Conservation (phyloP, 2,113 vertebrate species). For the Laterallus jamaicensis region DNA sequence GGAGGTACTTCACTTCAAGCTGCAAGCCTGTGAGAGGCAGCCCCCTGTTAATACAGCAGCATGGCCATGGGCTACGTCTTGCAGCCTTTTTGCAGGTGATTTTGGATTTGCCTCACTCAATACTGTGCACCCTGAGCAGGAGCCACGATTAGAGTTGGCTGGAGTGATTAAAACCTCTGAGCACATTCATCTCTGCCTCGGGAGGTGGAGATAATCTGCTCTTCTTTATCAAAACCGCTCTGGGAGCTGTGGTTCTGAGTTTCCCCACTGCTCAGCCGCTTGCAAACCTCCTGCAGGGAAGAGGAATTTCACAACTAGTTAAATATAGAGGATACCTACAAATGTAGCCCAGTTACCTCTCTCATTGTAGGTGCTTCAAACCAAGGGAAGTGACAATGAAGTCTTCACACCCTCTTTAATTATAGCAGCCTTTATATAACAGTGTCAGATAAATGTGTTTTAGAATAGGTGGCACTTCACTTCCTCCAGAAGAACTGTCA, state of each 20-base stretch:
- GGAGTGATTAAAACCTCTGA: neutral
- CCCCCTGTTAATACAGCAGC: accelerated
- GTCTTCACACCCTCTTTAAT: slow-evolving; percentile 52
- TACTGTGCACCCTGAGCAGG: neutral
- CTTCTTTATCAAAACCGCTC: neutral
- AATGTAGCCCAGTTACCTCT: slow-evolving; percentile 41
- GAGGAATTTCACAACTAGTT: neutral
- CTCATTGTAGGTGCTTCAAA: neutral
- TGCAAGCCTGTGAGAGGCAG: neutral
- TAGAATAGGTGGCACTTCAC: slow-evolving; percentile 39
- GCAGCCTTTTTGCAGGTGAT: neutral
- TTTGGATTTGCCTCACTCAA: accelerated
- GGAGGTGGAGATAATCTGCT: neutral
- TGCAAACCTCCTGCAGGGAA: neutral
- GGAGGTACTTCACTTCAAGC: neutral
- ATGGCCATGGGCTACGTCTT: neutral
- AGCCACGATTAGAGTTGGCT: neutral
- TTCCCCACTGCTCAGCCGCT: neutral
- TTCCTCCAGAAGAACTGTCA: slow-evolving; percentile 53
- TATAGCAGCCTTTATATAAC: slow-evolving; percentile 63
- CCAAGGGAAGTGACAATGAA: neutral
- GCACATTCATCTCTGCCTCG: neutral
- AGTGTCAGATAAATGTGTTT: slow-evolving; percentile 37
- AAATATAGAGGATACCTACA: slow-evolving; percentile 55
- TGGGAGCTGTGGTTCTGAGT: neutral